Percentiles rank a stretch among this genome's conserved stretches.
phyloP scores from a whole-genome alignment of 92 coral and sea anemone genomes.

The Siderastrea radians region DNA sequence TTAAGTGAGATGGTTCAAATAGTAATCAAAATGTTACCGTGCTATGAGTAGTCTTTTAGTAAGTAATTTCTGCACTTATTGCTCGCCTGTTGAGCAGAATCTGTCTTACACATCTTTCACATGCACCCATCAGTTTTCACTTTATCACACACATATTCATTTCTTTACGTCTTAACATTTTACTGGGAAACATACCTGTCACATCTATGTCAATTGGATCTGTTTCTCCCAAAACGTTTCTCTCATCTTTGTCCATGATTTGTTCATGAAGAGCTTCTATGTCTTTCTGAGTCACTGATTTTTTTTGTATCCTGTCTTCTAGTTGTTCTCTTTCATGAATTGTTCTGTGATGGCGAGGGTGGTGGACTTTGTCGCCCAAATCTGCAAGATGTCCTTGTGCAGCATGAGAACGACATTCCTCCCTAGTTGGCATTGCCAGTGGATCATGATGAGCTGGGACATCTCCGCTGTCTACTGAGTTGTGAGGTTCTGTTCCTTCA shows the following conservation, averaged over 20 bases:
- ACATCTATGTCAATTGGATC: conserved; percentile 38
- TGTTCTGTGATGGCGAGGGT: conserved; percentile 56
- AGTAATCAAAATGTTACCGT: no score
- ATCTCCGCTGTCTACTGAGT: background rate
- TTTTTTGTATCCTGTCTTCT: conserved; percentile 66
- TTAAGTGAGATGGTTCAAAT: no score
- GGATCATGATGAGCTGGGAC: background rate
- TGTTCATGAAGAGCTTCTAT: conserved; percentile 55
- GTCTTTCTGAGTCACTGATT: conserved; percentile 76
- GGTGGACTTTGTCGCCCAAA: conserved; percentile 15
- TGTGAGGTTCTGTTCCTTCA: background rate
- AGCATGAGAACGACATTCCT: conserved; percentile 20
- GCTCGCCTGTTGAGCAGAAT: no score
- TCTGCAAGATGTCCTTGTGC: conserved; percentile 1
- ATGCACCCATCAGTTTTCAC: background rate
- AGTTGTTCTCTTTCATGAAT: conserved; percentile 76
- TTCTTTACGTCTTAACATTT: background rate
- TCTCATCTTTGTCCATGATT: conserved; percentile 51
- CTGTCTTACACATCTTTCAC: background rate
- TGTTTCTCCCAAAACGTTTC: conserved; percentile 77
- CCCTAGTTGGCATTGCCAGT: conserved; percentile 20
- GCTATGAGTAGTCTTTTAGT: no score
- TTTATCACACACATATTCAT: background rate
- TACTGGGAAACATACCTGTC: conserved; percentile 41
- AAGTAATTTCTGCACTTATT: no score